A percentile compares a stretch with the other conserved stretches of the same genome.
Evolutionary conservation across 1,140 invertebrate genomes (phyloP).

Genomic region (Atopsyche davidsoni): DNA sequence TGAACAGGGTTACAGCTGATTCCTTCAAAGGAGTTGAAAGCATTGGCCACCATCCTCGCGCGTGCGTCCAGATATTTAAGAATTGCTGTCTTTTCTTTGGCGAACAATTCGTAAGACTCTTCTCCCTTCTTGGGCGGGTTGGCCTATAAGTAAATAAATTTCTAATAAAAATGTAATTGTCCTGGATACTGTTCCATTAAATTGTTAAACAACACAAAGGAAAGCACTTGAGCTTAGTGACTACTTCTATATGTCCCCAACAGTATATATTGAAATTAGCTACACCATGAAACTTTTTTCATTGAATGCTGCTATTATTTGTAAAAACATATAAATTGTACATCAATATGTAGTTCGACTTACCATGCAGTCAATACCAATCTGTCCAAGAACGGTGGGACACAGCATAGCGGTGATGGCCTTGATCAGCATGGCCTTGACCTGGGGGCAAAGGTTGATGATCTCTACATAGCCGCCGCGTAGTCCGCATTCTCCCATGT

Average conservation of each 20-base stretch:
- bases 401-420: slow-evolving; percentile 93
- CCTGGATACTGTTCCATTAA: no score
- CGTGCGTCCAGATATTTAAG: slow-evolving; percentile 69
- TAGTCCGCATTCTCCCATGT: slow-evolving; percentile 88
- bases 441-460: slow-evolving; percentile 77
- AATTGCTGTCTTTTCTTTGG: slow-evolving; percentile 75
- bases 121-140: slow-evolving; percentile 81
- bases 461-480: slow-evolving; percentile 92
- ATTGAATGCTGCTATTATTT: no score
- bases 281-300: no score
- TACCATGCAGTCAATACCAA: slow-evolving; percentile 62
- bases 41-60: slow-evolving; percentile 81
- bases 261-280: no score
- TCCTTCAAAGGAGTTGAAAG: slow-evolving; percentile 89
- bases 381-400: slow-evolving; percentile 86
- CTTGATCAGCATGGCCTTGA: slow-evolving; percentile 84
- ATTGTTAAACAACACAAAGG: no score
- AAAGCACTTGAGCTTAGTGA: no score
- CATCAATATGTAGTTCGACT: no score
- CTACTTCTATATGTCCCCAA: no score
- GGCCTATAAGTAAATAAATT: no score
- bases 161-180: no score
- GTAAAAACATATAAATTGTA: no score
- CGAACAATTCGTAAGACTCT: slow-evolving; percentile 70
- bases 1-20: slow-evolving; percentile 80